A percentile compares a stretch with the other conserved stretches of the same genome.
Conservation (phyloP, 2,113 vertebrate genomes). For the Todiramphus chloris region DNA sequence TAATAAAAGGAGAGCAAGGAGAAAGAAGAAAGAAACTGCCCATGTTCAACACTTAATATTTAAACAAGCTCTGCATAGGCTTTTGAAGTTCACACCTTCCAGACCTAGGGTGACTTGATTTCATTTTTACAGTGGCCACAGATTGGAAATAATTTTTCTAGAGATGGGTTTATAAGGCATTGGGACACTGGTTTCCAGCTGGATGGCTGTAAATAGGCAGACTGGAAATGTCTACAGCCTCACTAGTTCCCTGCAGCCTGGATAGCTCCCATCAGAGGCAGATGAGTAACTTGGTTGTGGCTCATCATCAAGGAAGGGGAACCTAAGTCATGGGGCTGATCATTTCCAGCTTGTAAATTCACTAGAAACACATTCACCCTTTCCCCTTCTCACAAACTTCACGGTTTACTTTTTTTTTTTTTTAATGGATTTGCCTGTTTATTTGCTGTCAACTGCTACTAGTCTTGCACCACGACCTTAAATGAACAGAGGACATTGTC, state of each 20-base stretch:
- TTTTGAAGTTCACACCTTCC: not conserved
- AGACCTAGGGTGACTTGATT: not conserved
- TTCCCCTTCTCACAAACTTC: not conserved
- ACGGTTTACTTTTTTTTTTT: not conserved
- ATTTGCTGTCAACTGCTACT: not conserved
- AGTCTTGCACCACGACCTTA: not conserved
- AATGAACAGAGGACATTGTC: not conserved
- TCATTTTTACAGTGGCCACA: not conserved
- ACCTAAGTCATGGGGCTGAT: not conserved
- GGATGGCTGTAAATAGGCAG: not conserved
- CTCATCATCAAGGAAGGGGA: not conserved
- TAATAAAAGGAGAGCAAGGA: not conserved
- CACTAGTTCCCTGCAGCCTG: not conserved
- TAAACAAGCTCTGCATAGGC: fast-evolving
- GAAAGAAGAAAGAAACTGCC: not conserved
- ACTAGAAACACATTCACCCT: not conserved
- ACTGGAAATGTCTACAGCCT: not conserved
- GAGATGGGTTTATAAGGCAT: not conserved
- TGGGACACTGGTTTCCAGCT: not conserved
- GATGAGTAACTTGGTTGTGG: not conserved
- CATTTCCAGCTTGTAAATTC: not conserved
- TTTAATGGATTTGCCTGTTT: not conserved
- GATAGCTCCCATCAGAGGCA: not conserved
- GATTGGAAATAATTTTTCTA: not conserved
- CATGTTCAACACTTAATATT: not conserved